Conservation (phyloP, 2,888 invertebrate species). For the Fragum fragum region DNA sequence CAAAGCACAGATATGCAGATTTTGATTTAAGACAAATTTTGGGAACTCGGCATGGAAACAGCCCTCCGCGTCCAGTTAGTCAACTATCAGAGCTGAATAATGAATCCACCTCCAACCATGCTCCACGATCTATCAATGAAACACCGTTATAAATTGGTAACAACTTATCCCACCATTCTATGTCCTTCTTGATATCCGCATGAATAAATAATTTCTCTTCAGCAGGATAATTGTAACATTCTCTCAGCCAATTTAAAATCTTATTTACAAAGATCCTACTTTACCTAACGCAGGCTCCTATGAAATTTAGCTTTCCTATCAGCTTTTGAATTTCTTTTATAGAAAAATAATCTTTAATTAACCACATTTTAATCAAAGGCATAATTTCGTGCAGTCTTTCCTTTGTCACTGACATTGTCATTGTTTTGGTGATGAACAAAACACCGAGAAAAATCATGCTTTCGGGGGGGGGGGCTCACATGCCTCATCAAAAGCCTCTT, state of each 20-base stretch:
- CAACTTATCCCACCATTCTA: not conserved
- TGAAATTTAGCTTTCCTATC: not conserved
- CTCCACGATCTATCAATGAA: not conserved
- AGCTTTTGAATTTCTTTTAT: not conserved
- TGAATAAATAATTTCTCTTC: not conserved
- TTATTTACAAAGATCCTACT: slow-evolving; percentile 9
- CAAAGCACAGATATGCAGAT: slow-evolving; percentile 12
- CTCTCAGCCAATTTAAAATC: slow-evolving; percentile 10
- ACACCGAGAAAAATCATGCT: not conserved
- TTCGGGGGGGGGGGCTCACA: not conserved
- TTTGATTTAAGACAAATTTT: not conserved
- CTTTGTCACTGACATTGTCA: not conserved
- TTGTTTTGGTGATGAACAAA: not conserved
- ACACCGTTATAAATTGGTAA: not conserved
- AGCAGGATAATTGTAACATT: not conserved
- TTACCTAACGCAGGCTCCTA: not conserved
- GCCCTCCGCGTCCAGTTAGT: not conserved
- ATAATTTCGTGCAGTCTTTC: not conserved
- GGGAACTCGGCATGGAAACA: not conserved
- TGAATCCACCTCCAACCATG: not conserved
- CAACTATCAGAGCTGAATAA: slow-evolving; percentile 8
- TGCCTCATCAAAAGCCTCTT: not conserved
- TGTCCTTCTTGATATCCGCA: not conserved
- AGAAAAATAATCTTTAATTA: not conserved
- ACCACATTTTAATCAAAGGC: not conserved